These are phyloP conservation scores for Oreochromis niloticus DNA, from an alignment of 2,113 vertebrate species.

Conservation along the genomic window DNA sequence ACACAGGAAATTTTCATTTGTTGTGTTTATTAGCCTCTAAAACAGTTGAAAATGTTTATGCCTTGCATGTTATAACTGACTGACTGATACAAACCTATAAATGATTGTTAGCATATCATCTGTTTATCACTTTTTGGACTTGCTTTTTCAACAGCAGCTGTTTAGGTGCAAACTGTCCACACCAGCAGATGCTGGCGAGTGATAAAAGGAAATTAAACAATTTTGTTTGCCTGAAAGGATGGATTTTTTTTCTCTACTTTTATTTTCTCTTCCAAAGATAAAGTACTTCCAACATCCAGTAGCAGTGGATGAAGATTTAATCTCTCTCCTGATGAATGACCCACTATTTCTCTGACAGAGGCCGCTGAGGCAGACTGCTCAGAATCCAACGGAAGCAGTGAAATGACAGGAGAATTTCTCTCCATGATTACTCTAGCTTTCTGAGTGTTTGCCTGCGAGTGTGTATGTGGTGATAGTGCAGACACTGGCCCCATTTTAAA, in stretches of 20 bases:
- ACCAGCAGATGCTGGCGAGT: neutral
- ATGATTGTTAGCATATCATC: neutral
- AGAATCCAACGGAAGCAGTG: neutral
- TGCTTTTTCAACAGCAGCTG: neutral
- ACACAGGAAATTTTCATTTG: neutral
- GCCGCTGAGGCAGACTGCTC: constrained; percentile 6
- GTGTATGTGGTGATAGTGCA: neutral
- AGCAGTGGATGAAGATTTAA: constrained; percentile 52
- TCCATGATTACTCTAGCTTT: neutral
- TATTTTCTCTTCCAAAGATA: constrained; percentile 18
- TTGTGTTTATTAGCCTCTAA: neutral
- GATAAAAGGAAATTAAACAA: constrained; percentile 22
- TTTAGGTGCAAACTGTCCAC: neutral
- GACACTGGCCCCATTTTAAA: neutral
- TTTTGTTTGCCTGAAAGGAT: constrained; percentile 2
- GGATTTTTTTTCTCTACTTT: neutral
- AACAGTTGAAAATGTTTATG: neutral
- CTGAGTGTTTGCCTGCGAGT: neutral
- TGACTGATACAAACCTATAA: neutral
- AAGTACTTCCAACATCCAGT: constrained; percentile 32
- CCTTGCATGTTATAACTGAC: neutral
- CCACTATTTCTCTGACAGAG: constrained; percentile 20
- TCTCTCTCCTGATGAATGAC: constrained; percentile 56
- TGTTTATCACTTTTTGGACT: neutral
- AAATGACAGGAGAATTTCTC: constrained; percentile 1